A percentile compares a stretch with the other conserved stretches of the same genome.
Conservation (phyloP, 1,140 invertebrate genomes). For the Caenorhabditis latens region DNA sequence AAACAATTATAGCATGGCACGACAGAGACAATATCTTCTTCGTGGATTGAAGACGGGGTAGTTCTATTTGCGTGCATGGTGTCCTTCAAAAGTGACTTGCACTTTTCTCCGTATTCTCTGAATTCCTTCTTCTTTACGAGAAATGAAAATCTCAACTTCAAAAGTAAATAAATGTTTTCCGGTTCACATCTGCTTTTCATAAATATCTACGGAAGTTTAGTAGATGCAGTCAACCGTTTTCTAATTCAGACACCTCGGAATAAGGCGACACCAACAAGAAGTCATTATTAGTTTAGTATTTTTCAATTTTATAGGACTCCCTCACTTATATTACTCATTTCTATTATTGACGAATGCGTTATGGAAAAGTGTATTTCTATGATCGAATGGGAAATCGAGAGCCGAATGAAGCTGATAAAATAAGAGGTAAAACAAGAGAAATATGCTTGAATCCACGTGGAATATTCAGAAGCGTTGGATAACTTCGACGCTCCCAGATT, state of each 20-base stretch:
- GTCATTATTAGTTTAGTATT: slow-evolving; percentile 55
- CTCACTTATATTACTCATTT: no score
- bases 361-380: slow-evolving; percentile 64
- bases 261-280: not conserved
- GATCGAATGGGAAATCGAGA: slow-evolving; percentile 64
- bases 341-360: slow-evolving; percentile 53
- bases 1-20: no score
- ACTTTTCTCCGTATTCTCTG: not conserved
- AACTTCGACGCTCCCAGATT: slow-evolving; percentile 61
- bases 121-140: no score
- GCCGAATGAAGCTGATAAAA: slow-evolving; percentile 58
- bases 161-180: slow-evolving; percentile 43
- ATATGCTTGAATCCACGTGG: not conserved
- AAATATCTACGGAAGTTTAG: slow-evolving; percentile 52
- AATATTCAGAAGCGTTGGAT: slow-evolving; percentile 57
- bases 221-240: not conserved
- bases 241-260: not conserved
- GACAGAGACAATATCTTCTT: no score
- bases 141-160: not conserved
- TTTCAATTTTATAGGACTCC: slow-evolving; percentile 39
- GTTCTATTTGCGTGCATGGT: no score
- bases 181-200: slow-evolving; percentile 5
- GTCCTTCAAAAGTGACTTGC: not conserved
- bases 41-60: no score
- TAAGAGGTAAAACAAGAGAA: slow-evolving; percentile 49